Conservation (phyloP, 1,140 invertebrate genomes). For the Bactericera cockerelli region DNA sequence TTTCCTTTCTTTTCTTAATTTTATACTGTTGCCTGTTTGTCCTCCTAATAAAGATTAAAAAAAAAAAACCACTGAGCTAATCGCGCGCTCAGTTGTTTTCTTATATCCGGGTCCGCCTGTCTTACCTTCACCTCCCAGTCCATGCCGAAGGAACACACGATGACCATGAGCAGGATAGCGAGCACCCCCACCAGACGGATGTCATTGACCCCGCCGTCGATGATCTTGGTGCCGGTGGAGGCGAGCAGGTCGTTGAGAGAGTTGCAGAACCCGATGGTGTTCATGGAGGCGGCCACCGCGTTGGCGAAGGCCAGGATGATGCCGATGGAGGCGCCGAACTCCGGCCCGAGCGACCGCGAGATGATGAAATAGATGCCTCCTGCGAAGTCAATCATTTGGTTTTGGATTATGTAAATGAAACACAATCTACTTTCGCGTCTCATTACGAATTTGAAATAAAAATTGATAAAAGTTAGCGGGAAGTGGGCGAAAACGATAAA, state of each 20-base stretch:
- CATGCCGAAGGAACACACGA: slow-evolving; percentile 77
- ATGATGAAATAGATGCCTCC: slow-evolving; percentile 97
- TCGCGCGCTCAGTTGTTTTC: too few species aligned
- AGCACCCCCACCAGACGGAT: slow-evolving; percentile 51
- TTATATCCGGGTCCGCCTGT: too few species aligned
- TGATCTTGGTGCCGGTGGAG: slow-evolving; percentile 34
- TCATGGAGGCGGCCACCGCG: slow-evolving; percentile 93
- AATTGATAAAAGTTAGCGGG: too few species aligned
- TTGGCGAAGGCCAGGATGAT: slow-evolving; percentile 82
- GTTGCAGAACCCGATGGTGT: slow-evolving; percentile 94
- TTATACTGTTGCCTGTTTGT: too few species aligned
- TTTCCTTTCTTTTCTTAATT: too few species aligned
- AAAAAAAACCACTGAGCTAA: too few species aligned
- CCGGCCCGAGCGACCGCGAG: slow-evolving; percentile 84
- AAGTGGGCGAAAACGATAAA: too few species aligned
- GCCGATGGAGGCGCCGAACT: slow-evolving; percentile 86
- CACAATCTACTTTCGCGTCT: too few species aligned
- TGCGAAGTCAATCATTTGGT: too few species aligned
- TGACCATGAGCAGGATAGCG: slow-evolving; percentile 54
- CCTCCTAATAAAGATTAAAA: too few species aligned
- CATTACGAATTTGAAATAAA: too few species aligned
- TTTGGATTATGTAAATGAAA: not conserved
- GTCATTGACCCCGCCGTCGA: slow-evolving; percentile 42
- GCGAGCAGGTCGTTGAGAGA: slow-evolving; percentile 55
- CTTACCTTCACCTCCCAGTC: slow-evolving; percentile 72